Evolutionary conservation across 2,113 vertebrate species (phyloP).

Genomic region (Cinclus cinclus): DNA sequence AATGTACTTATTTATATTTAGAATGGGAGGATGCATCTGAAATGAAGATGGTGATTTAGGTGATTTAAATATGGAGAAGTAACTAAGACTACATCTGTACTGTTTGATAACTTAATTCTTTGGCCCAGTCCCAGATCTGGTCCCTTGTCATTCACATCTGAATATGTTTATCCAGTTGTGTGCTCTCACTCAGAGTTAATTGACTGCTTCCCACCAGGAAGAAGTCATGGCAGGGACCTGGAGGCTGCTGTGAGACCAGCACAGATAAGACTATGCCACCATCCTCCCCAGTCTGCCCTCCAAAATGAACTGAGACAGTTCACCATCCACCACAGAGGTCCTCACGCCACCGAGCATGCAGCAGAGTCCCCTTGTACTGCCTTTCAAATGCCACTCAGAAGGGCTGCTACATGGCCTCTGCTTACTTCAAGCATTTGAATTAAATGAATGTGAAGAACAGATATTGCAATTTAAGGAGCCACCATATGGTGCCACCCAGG

Average conservation of each 20-base stretch:
- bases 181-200: not conserved
- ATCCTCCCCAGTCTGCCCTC: not conserved
- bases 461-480: not conserved
- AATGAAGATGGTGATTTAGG: not conserved
- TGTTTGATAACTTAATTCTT: not conserved
- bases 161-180: not conserved
- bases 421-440: not conserved
- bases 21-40: not conserved
- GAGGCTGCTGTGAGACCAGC: not conserved
- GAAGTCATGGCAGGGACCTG: not conserved
- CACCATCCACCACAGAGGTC: not conserved
- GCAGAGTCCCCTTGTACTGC: not conserved
- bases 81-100: not conserved
- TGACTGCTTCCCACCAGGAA: not conserved
- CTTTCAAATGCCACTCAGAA: not conserved
- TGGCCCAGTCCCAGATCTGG: not conserved
- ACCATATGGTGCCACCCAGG: not conserved
- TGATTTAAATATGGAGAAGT: not conserved
- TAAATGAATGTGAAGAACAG: not conserved
- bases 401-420: not conserved
- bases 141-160: not conserved
- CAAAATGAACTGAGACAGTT: rapidly evolving
- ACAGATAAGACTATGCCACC: not conserved
- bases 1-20: not conserved
- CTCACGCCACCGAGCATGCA: rapidly evolving